Evolutionary conservation across 2,888 invertebrate species (phyloP), one percentile per base, ranked within the genome.

Genomic region (Griposia aprilina): DNA sequence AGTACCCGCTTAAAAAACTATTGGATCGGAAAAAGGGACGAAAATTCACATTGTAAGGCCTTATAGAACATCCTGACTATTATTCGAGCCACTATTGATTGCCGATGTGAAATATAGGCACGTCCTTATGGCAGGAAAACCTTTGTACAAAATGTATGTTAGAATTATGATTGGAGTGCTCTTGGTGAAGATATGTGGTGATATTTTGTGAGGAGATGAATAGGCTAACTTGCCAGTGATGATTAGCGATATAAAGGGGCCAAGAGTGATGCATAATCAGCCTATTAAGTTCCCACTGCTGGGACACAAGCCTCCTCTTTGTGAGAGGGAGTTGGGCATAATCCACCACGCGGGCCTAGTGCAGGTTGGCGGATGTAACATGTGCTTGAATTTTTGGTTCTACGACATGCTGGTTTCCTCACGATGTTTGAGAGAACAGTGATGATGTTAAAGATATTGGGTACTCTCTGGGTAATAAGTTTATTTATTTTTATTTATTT

Each of bases 1-100:
- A 74, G 78, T 84, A 81, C 83, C 82, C 88, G 88, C 90, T 91
- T 92, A 89, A 91, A 91, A 90, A 92, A 87, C 90, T 91, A 91
- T 85, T 88, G 88, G 79, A 83, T 80, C 77, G 91, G 90, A 91
- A 92, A 78, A 92, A 89, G 89, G 92, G 84, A 82, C 71, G 67
- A 84, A 78, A 85, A 82, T 83, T 87, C 85, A 80, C 87, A 91
- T 90, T 91, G 89, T 91, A 87, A 41, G 63, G 74, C 78, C 80
- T 76, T 77, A 67, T 68, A 55, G 84, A 86, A 87, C 80, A 86
- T 86, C 86, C 87, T 75, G 66, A 71, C 71, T 74, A 75, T 89
- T 83, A 84, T 83, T 74, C n/a, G 60, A 15, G 50, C 57, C 3
- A 71, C 70, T 86, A 86, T 84, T 80, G 76, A 81, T 73, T 76